These are phyloP conservation scores for Acanthopleura granulata DNA, from an alignment of 2,888 invertebrate species.

Conservation along the genomic window DNA sequence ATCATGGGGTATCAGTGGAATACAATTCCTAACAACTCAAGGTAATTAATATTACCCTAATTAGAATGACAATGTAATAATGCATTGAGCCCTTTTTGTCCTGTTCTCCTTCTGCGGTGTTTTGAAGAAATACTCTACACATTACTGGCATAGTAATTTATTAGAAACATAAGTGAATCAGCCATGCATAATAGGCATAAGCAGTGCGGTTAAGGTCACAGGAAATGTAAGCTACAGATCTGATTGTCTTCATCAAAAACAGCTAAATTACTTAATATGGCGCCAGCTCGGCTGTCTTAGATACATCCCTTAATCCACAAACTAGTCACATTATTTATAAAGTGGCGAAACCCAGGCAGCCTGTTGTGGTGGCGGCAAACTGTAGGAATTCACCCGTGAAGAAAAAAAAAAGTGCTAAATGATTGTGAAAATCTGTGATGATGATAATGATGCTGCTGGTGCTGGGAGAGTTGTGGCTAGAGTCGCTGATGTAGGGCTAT, in stretches of 20 bases:
- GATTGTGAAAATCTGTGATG: too few relatives aligned
- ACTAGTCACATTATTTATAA: neutral
- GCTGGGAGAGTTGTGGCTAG: too few relatives aligned
- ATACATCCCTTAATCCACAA: neutral
- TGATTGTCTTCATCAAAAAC: neutral
- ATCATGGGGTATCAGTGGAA: neutral
- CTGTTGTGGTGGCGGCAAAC: too few relatives aligned
- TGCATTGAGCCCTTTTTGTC: too few relatives aligned
- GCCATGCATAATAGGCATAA: neutral
- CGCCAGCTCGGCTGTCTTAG: neutral
- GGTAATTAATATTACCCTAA: slow-evolving; percentile 10
- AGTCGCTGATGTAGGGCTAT: neutral
- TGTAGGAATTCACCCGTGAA: neutral
- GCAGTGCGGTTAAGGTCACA: neutral
- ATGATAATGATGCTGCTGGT: too few relatives aligned
- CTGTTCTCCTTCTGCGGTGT: too few relatives aligned
- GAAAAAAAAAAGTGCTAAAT: neutral
- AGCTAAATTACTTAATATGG: slow-evolving; percentile 4
- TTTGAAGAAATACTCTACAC: too few relatives aligned
- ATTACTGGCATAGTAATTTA: neutral
- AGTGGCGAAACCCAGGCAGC: too few relatives aligned
- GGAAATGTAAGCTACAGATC: neutral
- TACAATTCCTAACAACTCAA: neutral
- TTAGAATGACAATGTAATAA: neutral
- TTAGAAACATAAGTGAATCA: neutral